These are phyloP conservation scores for Phyllotreta striolata DNA, from an alignment of 2,888 invertebrate genomes.

Conservation along the genomic window DNA sequence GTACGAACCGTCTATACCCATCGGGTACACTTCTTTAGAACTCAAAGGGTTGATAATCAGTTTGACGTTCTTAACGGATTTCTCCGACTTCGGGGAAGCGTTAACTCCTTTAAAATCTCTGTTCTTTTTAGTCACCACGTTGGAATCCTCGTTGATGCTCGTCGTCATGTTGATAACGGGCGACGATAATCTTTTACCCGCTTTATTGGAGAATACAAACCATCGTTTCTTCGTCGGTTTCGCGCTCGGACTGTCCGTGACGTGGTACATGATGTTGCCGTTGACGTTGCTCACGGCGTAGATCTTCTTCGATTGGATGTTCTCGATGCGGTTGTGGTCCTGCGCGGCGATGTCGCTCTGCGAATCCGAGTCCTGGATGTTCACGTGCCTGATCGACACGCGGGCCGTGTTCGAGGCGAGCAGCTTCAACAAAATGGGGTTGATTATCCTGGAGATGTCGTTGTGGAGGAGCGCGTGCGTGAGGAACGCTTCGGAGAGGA, in stretches of 20 bases:
- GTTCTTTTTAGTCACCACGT: constrained; percentile 58
- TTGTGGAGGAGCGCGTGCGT: constrained; percentile 76
- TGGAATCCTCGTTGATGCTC: constrained; percentile 57
- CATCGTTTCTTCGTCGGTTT: constrained; percentile 58
- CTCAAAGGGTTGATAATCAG: constrained; percentile 60
- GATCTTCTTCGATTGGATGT: constrained; percentile 66
- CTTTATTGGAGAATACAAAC: constrained; percentile 57
- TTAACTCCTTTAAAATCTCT: constrained; percentile 57
- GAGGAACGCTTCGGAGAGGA: constrained; percentile 79
- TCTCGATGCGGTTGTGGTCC: constrained; percentile 53
- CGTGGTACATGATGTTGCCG: constrained; percentile 76
- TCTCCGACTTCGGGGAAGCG: constrained; percentile 49
- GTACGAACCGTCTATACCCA: constrained; percentile 58
- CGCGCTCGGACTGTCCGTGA: constrained; percentile 60
- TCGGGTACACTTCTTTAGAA: constrained; percentile 59
- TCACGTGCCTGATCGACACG: constrained; percentile 80
- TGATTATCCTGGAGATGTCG: constrained; percentile 79
- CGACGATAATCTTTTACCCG: constrained; percentile 53
- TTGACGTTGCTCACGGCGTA: constrained; percentile 85
- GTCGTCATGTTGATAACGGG: constrained; percentile 58
- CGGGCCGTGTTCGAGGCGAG: constrained; percentile 81
- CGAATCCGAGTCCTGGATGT: constrained; percentile 65
- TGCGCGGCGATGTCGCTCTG: constrained; percentile 53
- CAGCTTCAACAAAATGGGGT: constrained; percentile 78
- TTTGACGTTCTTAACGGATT: constrained; percentile 56